Conservation (phyloP, 1,140 invertebrate species). For the Pogonomyrmex barbatus region DNA sequence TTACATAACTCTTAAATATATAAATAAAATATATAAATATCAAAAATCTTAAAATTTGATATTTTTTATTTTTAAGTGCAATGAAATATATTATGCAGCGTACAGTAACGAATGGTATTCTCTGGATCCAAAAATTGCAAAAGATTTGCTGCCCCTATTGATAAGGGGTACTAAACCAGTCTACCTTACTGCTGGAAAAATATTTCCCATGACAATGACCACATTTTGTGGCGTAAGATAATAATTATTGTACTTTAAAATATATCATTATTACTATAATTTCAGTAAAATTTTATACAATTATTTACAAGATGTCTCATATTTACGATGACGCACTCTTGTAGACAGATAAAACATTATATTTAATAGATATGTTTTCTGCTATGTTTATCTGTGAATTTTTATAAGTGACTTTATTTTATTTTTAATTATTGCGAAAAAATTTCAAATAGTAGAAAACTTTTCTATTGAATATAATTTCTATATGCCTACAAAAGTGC, state of each 20-base stretch:
- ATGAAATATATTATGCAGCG: conserved; percentile 14
- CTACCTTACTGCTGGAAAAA: conserved; percentile 54
- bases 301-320: background rate
- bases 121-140: background rate
- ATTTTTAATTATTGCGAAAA: no score
- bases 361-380: no score
- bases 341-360: no score
- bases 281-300: background rate
- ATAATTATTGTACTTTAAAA: background rate
- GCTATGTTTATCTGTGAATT: no score
- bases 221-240: conserved; percentile 8
- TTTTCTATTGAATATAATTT: no score
- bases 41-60: no score
- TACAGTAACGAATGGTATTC: background rate
- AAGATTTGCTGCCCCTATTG: conserved; percentile 34
- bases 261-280: background rate
- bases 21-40: background rate
- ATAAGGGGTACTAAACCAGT: conserved; percentile 32
- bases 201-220: conserved; percentile 40
- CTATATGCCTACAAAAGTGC: no score
- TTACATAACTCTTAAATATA: background rate
- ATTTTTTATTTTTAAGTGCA: conserved; percentile 3
- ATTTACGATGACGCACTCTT: no score
- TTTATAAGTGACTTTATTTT: no score
- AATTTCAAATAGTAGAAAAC: no score